Conservation (phyloP, 2,113 vertebrate species). For the Phocoena sinus region DNA sequence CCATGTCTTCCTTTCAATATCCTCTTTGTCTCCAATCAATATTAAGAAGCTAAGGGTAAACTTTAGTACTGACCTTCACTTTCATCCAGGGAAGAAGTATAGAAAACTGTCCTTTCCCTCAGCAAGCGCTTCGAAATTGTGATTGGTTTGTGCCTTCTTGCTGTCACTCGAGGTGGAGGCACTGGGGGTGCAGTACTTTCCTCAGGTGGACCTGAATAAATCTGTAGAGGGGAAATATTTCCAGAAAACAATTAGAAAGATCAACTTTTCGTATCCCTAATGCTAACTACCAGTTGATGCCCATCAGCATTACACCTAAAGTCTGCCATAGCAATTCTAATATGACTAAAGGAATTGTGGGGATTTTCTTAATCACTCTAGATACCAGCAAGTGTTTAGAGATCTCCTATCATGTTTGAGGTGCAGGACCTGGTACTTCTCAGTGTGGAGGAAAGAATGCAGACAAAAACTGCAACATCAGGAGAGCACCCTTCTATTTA, state of each 20-base stretch:
- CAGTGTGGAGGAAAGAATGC: background rate
- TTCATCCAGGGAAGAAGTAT: conserved; percentile 79
- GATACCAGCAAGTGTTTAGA: background rate
- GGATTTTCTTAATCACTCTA: background rate
- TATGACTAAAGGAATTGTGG: background rate
- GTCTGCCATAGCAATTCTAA: background rate
- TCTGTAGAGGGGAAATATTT: conserved; percentile 79
- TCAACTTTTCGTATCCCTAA: background rate
- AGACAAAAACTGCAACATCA: background rate
- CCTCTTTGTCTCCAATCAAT: background rate
- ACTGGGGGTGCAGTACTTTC: conserved; percentile 87
- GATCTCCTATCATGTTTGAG: background rate
- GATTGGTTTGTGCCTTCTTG: conserved; percentile 94
- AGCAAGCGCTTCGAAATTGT: conserved; percentile 95
- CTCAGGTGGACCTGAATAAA: conserved; percentile 91
- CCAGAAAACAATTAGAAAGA: conserved; percentile 23
- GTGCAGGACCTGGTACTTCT: background rate
- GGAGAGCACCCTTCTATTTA: background rate
- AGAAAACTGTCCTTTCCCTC: conserved; percentile 84
- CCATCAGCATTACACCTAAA: background rate
- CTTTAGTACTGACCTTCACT: conserved; percentile 84
- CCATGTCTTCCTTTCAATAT: background rate
- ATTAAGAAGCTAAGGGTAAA: background rate
- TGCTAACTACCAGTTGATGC: background rate
- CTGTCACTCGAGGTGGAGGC: conserved; percentile 91